Conservation (phyloP, 2,888 invertebrate species). For the Uloborus plumipes region DNA sequence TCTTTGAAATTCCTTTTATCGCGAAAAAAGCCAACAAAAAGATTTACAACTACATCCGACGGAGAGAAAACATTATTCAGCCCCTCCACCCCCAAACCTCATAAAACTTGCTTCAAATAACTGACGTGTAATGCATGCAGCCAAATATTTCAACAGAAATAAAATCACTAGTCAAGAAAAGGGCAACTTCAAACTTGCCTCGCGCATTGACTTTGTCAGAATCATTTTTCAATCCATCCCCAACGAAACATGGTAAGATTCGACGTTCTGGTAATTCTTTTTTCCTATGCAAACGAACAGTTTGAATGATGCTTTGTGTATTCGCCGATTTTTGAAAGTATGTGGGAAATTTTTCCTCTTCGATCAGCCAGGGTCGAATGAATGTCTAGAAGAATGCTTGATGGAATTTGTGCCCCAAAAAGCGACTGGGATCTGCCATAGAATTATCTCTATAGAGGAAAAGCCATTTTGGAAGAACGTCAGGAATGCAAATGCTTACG, state of each 20-base stretch:
- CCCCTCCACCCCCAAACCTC: too few relatives aligned
- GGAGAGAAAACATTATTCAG: too few relatives aligned
- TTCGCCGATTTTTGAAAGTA: slow-evolving; percentile 9
- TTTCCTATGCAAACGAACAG: slow-evolving; percentile 45
- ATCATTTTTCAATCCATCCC: slow-evolving; percentile 30
- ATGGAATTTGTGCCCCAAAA: slow-evolving; percentile 9
- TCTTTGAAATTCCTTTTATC: too few relatives aligned
- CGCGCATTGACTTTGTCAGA: slow-evolving; percentile 37
- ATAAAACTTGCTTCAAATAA: too few relatives aligned
- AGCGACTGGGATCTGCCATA: not conserved
- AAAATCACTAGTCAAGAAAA: too few relatives aligned
- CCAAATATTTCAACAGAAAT: too few relatives aligned
- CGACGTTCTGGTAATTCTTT: not conserved
- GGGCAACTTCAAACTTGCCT: not conserved
- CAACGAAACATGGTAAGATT: slow-evolving; percentile 20
- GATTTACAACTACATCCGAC: too few relatives aligned
- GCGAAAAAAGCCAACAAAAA: too few relatives aligned
- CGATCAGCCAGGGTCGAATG: not conserved
- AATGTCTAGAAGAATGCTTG: not conserved
- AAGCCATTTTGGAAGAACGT: too few relatives aligned
- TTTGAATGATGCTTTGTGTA: slow-evolving; percentile 35
- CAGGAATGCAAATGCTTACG: too few relatives aligned
- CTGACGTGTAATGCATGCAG: too few relatives aligned
- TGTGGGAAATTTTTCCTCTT: slow-evolving; percentile 20
- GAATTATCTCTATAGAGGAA: too few relatives aligned